Evolutionary conservation across 1,140 invertebrate genomes (phyloP).

Genomic region (Trichogramma pretiosum): DNA sequence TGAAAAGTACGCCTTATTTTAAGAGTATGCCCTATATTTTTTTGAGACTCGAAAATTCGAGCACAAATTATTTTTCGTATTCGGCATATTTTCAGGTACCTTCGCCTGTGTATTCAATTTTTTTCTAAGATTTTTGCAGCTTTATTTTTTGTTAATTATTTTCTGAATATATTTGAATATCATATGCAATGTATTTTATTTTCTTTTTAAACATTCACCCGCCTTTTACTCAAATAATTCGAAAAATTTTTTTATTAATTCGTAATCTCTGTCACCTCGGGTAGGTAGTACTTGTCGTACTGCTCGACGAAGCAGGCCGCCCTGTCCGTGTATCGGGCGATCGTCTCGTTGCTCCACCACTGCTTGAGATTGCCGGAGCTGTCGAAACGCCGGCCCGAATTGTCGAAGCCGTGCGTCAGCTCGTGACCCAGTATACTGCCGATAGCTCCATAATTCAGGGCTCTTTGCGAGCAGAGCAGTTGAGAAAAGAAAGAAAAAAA

Average conservation of each 20-base stretch:
- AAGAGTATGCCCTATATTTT: no score
- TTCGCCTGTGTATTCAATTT: no score
- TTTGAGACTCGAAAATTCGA: no score
- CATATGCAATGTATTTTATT: no score
- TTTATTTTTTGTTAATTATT: no score
- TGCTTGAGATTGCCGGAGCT: conserved; percentile 62
- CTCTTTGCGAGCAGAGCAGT: conserved; percentile 50
- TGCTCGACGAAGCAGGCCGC: conserved; percentile 83
- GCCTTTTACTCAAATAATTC: background rate
- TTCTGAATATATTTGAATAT: no score
- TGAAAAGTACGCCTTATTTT: no score
- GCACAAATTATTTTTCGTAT: no score
- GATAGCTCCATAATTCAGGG: conserved; percentile 75
- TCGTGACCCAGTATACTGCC: conserved; percentile 77
- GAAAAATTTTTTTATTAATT: background rate
- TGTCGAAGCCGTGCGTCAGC: conserved; percentile 78
- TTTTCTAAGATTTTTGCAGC: no score
- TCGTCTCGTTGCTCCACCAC: conserved; percentile 82
- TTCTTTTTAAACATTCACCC: no score
- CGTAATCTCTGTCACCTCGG: conserved; percentile 21
- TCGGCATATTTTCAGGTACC: no score
- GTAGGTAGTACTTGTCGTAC: conserved; percentile 65
- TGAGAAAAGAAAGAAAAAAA: no score
- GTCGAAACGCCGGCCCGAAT: conserved; percentile 64
- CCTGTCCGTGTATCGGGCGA: conserved; percentile 57